phyloP scores from a whole-genome alignment of 2,888 invertebrate genomes.

The Platycnemis pennipes region DNA sequence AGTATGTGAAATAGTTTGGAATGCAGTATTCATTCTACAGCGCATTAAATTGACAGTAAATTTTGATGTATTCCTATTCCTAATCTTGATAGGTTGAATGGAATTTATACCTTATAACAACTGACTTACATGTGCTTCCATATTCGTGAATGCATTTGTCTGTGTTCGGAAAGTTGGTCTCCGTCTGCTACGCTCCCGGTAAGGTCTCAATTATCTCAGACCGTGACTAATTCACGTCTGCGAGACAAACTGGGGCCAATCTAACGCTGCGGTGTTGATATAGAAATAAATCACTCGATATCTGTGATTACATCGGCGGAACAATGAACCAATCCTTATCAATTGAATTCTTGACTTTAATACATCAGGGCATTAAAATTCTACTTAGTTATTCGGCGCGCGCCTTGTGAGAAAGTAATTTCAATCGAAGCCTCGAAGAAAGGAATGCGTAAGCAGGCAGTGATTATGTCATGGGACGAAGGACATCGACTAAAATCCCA shows the following conservation, averaged over 20 bases:
- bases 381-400: conserved; percentile 22
- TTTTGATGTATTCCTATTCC: no score
- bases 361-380: neutral
- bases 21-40: no score
- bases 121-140: neutral
- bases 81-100: no score
- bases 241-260: no score
- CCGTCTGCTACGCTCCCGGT: neutral
- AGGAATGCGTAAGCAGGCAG: neutral
- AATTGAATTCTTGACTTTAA: neutral
- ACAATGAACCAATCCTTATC: neutral
- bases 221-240: neutral
- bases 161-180: neutral
- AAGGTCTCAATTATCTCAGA: neutral
- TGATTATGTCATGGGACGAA: neutral
- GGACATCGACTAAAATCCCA: neutral
- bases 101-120: no score
- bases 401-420: neutral
- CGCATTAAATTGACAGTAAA: no score
- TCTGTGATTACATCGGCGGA: neutral
- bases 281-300: neutral
- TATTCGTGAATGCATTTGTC: neutral
- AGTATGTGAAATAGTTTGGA: no score
- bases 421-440: neutral
- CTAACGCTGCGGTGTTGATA: neutral